These are phyloP conservation scores for Epiblema foenella DNA, from an alignment of 2,888 invertebrate species.

Conservation along the genomic window DNA sequence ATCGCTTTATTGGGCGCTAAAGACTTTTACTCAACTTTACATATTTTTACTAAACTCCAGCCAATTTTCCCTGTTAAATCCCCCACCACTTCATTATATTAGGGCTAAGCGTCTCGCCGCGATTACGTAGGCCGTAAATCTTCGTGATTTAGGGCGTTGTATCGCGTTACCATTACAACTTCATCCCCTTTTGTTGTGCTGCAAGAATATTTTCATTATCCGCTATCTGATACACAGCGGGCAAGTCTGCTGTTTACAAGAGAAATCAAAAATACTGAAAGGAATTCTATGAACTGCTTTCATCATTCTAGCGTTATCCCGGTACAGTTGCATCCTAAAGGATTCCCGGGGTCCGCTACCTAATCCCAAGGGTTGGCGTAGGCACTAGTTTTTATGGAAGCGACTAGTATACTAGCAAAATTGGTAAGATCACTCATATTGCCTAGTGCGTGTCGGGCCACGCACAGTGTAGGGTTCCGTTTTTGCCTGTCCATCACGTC, in stretches of 20 bases:
- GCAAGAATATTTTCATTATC: constrained; percentile 13
- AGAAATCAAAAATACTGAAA: background rate
- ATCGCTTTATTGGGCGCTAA: no score
- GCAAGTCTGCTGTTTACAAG: background rate
- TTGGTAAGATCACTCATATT: no score
- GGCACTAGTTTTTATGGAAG: no score
- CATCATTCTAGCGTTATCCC: no score
- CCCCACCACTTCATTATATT: constrained; percentile 25
- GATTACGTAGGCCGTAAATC: constrained; percentile 30
- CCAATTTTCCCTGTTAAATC: background rate
- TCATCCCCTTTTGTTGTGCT: constrained; percentile 19
- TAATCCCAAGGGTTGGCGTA: no score
- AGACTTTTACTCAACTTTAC: background rate
- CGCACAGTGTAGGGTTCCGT: no score
- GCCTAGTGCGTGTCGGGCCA: no score
- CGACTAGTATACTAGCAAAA: no score
- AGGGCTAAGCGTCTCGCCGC: constrained; percentile 8
- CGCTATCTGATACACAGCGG: background rate
- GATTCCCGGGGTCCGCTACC: no score
- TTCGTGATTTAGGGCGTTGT: constrained; percentile 25
- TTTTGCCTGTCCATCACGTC: no score
- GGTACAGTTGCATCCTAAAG: no score
- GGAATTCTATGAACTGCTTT: no score
- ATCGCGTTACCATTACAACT: constrained; percentile 22
- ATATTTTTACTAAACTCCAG: background rate